These are phyloP conservation scores for Chloroceryle aenea DNA, from an alignment of 2,113 vertebrate species.

Conservation along the genomic window DNA sequence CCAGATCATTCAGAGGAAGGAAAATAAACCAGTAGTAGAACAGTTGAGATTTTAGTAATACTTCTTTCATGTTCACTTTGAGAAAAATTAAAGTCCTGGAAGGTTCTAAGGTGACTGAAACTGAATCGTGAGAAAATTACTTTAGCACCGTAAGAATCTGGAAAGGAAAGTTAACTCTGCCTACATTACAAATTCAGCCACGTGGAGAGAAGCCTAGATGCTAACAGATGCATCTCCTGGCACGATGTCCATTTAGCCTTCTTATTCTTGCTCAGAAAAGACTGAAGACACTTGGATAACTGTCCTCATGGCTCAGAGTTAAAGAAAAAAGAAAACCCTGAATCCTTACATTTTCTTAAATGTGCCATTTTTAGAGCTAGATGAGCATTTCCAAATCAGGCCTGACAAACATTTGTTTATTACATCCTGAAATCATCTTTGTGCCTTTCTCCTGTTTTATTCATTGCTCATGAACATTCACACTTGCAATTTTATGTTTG, in stretches of 20 bases:
- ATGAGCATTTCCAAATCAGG: not conserved
- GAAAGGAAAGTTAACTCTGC: not conserved
- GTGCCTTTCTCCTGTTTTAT: not conserved
- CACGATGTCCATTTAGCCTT: not conserved
- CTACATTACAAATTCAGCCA: not conserved
- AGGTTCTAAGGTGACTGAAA: not conserved
- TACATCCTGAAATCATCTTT: not conserved
- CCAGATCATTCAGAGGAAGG: not conserved
- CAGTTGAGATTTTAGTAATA: not conserved
- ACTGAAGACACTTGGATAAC: not conserved
- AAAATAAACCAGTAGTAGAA: not conserved
- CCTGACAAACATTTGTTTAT: not conserved
- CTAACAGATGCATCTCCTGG: not conserved
- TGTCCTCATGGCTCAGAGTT: not conserved
- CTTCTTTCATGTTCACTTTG: not conserved
- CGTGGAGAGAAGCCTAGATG: not conserved
- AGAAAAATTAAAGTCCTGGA: not conserved
- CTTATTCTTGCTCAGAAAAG: not conserved
- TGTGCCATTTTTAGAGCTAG: not conserved
- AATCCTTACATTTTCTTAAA: not conserved
- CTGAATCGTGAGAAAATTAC: not conserved
- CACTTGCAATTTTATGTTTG: conserved; percentile 17
- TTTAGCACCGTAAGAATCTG: not conserved
- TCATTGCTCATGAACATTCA: not conserved
- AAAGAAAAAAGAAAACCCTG: not conserved